phyloP scores from a whole-genome alignment of 1,140 invertebrate species.

The Leptopilina boulardi region DNA sequence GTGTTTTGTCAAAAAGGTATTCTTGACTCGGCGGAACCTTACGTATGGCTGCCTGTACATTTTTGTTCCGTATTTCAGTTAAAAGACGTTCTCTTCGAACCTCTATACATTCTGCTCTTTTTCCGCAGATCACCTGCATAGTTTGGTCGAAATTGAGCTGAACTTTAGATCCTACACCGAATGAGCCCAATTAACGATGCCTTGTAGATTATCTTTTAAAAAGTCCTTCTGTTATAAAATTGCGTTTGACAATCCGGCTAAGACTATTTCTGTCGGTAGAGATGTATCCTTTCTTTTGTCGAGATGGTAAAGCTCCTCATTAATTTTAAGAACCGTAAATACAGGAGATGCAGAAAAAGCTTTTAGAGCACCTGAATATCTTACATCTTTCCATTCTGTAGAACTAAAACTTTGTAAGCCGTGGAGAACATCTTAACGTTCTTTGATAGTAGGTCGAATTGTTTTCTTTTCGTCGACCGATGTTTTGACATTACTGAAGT shows the following conservation, averaged over 20 bases:
- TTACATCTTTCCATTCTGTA: background rate
- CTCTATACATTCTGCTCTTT: constrained; percentile 60
- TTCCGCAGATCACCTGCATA: constrained; percentile 61
- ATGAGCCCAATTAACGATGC: constrained; percentile 43
- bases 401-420: background rate
- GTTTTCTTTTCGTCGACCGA: too few species aligned
- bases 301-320: constrained; percentile 49
- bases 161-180: constrained; percentile 39
- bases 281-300: constrained; percentile 37
- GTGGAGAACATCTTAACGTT: too few species aligned
- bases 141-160: constrained; percentile 47
- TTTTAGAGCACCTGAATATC: background rate
- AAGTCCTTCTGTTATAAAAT: constrained; percentile 41
- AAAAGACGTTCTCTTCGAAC: constrained; percentile 52
- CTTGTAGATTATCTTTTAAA: constrained; percentile 35
- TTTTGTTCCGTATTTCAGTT: constrained; percentile 45
- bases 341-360: constrained; percentile 32
- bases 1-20: constrained; percentile 52
- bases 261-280: constrained; percentile 32
- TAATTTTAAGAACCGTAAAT: constrained; percentile 49
- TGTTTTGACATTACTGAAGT: too few species aligned
- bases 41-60: constrained; percentile 47
- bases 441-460: too few species aligned
- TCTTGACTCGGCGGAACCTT: constrained; percentile 52
- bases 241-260: constrained; percentile 46